These are phyloP conservation scores for Ia io DNA, from an alignment of 2,113 vertebrate genomes.

Conservation along the genomic window DNA sequence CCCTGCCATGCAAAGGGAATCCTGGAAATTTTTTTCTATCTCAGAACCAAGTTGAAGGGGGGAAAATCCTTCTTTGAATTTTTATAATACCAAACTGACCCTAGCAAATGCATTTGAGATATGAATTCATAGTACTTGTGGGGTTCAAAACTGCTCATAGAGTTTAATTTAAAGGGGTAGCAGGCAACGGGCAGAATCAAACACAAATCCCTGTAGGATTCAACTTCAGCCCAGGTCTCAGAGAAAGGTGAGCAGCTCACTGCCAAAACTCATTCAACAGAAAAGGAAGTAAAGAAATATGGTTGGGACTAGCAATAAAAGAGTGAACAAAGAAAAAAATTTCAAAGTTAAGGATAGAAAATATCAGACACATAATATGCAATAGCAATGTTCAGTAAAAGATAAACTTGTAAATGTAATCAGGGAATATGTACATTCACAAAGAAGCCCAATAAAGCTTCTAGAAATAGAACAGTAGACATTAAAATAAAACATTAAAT, in stretches of 20 bases:
- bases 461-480: background rate
- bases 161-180: background rate
- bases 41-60: background rate
- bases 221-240: background rate
- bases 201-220: background rate
- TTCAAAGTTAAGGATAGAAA: background rate
- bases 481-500: background rate
- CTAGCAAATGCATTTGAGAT: background rate
- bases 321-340: background rate
- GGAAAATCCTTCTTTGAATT: slow-evolving; percentile 9
- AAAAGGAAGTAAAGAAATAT: background rate
- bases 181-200: background rate
- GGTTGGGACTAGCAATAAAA: background rate
- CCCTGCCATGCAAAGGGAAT: background rate
- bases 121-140: background rate
- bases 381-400: background rate
- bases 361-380: background rate
- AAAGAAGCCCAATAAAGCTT: background rate
- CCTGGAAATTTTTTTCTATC: background rate
- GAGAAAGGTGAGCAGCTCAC: background rate
- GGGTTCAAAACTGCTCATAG: background rate
- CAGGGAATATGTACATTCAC: background rate
- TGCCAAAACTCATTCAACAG: background rate
- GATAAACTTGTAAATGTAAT: background rate
- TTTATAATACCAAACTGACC: background rate